Base-by-base conservation (phyloP, 2,797 vertebrate species). In the Peromyscus melanophrys region DNA sequence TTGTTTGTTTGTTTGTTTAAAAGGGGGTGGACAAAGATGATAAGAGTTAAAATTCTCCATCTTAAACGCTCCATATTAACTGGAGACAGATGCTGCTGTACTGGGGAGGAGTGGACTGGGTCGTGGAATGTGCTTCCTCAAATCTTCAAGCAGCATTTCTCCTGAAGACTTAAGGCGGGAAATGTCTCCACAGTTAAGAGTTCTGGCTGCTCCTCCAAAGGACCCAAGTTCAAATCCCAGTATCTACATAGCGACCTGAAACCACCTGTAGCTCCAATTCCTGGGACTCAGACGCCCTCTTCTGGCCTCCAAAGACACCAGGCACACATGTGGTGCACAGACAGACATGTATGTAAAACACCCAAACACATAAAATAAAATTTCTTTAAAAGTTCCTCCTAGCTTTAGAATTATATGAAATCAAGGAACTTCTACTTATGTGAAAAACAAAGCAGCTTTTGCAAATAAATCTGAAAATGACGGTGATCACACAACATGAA, bases 381-480 rank as follows among this genome's bases (percentile, higher is more conserved):
- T 25, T 25, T 37, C 57, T 34, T 89, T 69, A 81, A 83, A 89
- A 89, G 27, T 82, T 71, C 55, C 85, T 40, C 78, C 86, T 43
- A 88, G 40, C 1, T 57, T 92, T 90, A 93, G 85, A 85, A 95
- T 40, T 80, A 86, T 92, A 46, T 94, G 27, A 96, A 96, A 91
- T 95, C 80, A 94, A 87, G 77, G 34, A 97, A 92, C 49, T 89
- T 91, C 40, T 65, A 82, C 82, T 97, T 92, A 97, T 46, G 89
- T 71, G 78, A 77, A 82, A 96, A 96, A 95, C 80, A 82, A 95
- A 77, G 63, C 76, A 91, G 27, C 27, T 96, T 95, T 92, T 94
- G 25, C 67, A 94, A 96, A 95, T 59, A 46, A 94, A 63, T 87
- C 88, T 92, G 55, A 88, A 89, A 95, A 97, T 96, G 94, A 96